Evolutionary conservation across 2,113 vertebrate genomes (phyloP).

Genomic region (Sardina pilchardus): DNA sequence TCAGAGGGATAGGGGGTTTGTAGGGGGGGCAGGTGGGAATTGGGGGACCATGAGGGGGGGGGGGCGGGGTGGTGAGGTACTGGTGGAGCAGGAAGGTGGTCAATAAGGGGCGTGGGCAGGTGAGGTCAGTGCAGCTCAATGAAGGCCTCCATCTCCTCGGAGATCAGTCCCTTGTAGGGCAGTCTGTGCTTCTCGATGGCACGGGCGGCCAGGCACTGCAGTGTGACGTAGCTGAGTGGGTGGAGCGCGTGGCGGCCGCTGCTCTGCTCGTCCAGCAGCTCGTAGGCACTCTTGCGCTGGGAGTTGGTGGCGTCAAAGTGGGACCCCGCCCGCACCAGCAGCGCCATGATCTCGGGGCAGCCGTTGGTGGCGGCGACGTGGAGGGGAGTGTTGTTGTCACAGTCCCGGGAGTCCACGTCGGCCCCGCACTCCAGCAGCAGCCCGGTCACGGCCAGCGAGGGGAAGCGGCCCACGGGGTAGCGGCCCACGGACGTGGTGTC

Average conservation of each 20-base stretch:
- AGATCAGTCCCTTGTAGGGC: constrained; percentile 91
- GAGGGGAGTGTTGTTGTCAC: constrained; percentile 91
- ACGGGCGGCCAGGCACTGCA: constrained; percentile 95
- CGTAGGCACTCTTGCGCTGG: constrained; percentile 84
- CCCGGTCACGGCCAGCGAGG: constrained; percentile 81
- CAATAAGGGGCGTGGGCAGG: constrained; percentile 3
- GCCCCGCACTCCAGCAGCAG: constrained; percentile 89
- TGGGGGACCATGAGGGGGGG: background rate
- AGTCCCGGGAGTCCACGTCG: constrained; percentile 87
- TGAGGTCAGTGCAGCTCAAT: constrained; percentile 86
- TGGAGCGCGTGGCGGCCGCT: constrained; percentile 81
- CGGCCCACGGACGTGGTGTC: constrained; percentile 90
- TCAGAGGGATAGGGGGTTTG: constrained; percentile 9
- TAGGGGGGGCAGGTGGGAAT: background rate
- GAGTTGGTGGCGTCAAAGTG: constrained; percentile 92
- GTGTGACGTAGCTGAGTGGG: constrained; percentile 87
- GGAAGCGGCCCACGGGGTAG: constrained; percentile 92
- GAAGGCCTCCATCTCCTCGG: constrained; percentile 92
- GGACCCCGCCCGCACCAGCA: constrained; percentile 83
- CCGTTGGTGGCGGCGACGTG: constrained; percentile 84
- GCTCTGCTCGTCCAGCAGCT: constrained; percentile 88
- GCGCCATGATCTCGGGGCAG: constrained; percentile 83
- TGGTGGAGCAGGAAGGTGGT: background rate
- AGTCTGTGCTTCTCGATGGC: constrained; percentile 89
- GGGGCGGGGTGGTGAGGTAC: background rate